Base-by-base conservation (phyloP, 1,140 invertebrate species). In the Dinoponera quadriceps region DNA sequence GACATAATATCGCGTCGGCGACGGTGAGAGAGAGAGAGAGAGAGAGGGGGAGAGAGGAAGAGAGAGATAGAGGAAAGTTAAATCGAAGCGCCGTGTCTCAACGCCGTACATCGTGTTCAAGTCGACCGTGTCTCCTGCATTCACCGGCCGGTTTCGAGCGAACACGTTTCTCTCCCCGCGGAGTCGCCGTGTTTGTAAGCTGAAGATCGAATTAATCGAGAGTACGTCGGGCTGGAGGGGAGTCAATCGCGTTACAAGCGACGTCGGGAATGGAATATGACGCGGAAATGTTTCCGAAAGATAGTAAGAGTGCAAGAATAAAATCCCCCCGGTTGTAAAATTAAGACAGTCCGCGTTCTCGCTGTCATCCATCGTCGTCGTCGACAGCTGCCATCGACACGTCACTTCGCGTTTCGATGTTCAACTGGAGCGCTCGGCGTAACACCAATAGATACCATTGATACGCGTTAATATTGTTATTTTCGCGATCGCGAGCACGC, bases 391-490 rank as follows among this genome's bases (percentile, higher is more conserved):
- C 3, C 20, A 62, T 33, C 29, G 14, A 44, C 33, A 44, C 38
- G 63, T 48, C 22, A 49, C 63, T 77, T 77, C 22, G 25, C 54
- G 3, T 33, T 14, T 66, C n/a, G 18, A 38, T 44, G 38, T 44
- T 9, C 38, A 44, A 44, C 38, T 44, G 38, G 38, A 44, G 65
- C 48, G 5, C 25, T 18, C 4, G 38, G 2, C 20, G 7, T 55
- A 55, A 78, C 27, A 25, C 48, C 27, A 54, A 78, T 77, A 66
- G 33, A 51, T 78, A 54, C 20, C 14, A 22, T 38, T 68, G 20
- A 14, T 51, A 62, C 18, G 3, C 22, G n/a, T 63, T n/a, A 63
- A 16, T 59, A 74, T 60, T 74, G 18, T 62, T 49, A 63, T 22
- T 66, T 77, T 66, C 18, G 48, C 18, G 38, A 74, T 62, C 25